Base-by-base conservation (phyloP, 1,140 invertebrate genomes). In the Drosophila repletoides region DNA sequence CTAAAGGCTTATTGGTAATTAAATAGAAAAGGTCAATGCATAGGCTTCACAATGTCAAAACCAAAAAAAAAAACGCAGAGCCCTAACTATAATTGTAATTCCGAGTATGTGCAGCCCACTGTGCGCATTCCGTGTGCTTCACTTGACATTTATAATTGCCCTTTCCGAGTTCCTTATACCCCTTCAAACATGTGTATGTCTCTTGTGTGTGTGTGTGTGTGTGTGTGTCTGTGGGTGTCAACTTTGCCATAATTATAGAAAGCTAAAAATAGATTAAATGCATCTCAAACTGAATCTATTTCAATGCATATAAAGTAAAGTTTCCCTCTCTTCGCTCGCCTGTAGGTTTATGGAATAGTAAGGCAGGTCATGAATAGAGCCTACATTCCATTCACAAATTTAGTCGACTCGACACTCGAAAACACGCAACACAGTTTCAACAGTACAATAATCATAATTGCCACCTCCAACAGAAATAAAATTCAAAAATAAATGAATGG, bases 401-500 rank as follows among this genome's bases (percentile, higher is more conserved):
- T 43, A 5, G 3, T 6, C 21, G 2, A 14, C 4, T 6, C 59
- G n/a, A 51, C 43, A 45, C 36, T 12, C 24, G 29, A 14, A 36
- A 41, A 24, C n/a, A 29, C 22, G 19, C 65, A 21, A n/a, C n/a
- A n/a, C n/a, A n/a, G 75, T 52, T 75, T 80, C 56, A 21, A 43
- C 51, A 31, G 31, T 49, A 67, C 80, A 81, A 60, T 61, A 81
- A 81, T 63, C 36, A 59, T 53, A 59, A 17, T 53, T 60, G 56
- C 41, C 49, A 33, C 10, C 19, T 34, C 7, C 1, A n/a, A n/a
- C 4, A 7, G 12, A 21, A 69, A 63, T 33, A 48, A 43, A 49
- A 31, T 51, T 33, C 34, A 52, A 43, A 28, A 26, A 33, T 46
- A 5, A 21, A 45, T 55, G 31, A 34, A 24, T 48, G 72, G 51